Percentiles rank a stretch among this genome's conserved stretches.
Evolutionary conservation across 2,113 vertebrate genomes (phyloP).

Genomic region (Siniperca chuatsi): DNA sequence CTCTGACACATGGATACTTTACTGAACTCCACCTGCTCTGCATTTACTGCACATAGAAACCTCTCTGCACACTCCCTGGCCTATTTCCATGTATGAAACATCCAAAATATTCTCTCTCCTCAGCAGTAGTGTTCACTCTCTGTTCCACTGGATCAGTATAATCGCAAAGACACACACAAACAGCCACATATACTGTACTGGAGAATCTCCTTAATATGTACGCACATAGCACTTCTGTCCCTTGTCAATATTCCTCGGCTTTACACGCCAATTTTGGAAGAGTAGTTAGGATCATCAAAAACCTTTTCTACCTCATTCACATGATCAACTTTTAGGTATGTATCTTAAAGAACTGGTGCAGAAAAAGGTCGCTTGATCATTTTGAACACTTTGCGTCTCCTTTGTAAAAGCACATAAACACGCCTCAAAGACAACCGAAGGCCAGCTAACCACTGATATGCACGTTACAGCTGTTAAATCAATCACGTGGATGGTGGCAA

Average conservation of each 20-base stretch:
- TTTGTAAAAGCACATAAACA: too few species aligned
- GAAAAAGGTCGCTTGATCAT: too few species aligned
- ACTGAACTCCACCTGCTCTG: constrained; percentile 26
- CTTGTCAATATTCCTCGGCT: constrained; percentile 20
- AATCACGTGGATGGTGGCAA: background rate
- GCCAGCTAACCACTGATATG: background rate
- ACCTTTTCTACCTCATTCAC: too few species aligned
- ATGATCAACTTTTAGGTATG: too few species aligned
- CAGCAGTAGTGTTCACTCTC: constrained; percentile 19
- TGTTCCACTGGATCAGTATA: constrained; percentile 52
- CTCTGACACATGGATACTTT: background rate
- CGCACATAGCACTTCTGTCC: constrained; percentile 19
- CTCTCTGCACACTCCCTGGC: constrained; percentile 20
- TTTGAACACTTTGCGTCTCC: too few species aligned
- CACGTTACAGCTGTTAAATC: background rate
- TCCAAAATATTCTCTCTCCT: constrained; percentile 19
- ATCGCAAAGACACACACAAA: constrained; percentile 45
- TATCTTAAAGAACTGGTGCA: too few species aligned
- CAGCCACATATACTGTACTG: background rate
- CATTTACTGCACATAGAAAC: constrained; percentile 17
- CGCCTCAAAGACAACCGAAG: background rate
- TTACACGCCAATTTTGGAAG: background rate
- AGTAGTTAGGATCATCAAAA: too few species aligned
- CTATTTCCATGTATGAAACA: constrained; percentile 40
- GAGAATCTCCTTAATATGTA: constrained; percentile 36